A percentile compares a stretch with the other conserved stretches of the same genome.
phyloP scores from a whole-genome alignment of 2,113 vertebrate species.

The Colius striatus region DNA sequence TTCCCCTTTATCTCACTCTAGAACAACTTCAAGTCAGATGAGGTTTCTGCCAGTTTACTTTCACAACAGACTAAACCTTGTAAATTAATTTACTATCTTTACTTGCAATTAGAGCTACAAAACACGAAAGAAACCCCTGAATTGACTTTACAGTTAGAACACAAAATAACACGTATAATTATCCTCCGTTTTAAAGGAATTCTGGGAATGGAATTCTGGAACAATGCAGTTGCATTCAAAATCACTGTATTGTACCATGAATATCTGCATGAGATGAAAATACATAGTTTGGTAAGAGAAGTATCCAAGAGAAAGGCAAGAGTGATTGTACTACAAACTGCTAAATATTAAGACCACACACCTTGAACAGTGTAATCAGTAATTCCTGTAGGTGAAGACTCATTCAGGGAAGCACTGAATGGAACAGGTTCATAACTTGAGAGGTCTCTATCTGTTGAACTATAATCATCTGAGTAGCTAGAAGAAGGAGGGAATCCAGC shows the following conservation, averaged over 20 bases:
- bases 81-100: background rate
- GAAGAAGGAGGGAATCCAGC: conserved; percentile 23
- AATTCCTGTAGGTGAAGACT: conserved; percentile 82
- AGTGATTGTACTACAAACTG: conserved; percentile 25
- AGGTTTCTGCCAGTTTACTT: background rate
- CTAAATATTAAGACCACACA: conserved; percentile 61
- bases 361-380: conserved; percentile 74
- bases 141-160: background rate
- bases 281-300: background rate
- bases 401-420: conserved; percentile 84
- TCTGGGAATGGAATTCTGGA: background rate
- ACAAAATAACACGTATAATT: background rate
- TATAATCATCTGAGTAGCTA: conserved; percentile 63
- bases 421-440: conserved; percentile 76
- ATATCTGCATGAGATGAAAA: background rate
- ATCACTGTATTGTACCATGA: background rate
- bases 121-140: background rate
- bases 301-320: background rate
- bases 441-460: conserved; percentile 62
- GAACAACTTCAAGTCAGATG: background rate
- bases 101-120: background rate
- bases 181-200: background rate
- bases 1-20: background rate
- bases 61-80: background rate
- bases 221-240: background rate